Evolutionary conservation across 2,797 vertebrate species (phyloP).

Genomic region (Austrolebias charrua): DNA sequence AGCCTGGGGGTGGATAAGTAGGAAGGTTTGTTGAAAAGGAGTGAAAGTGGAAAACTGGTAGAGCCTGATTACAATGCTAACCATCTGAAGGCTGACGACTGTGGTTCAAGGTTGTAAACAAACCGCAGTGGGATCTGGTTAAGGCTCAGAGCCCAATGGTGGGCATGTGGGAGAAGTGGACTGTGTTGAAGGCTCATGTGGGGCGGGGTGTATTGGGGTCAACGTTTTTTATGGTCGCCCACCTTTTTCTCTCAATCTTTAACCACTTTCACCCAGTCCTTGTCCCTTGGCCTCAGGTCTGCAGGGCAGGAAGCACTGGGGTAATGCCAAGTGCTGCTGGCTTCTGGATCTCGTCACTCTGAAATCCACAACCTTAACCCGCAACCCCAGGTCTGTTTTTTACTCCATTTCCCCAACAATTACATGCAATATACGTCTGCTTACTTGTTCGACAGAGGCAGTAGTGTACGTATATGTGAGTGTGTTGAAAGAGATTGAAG

Average conservation of each 20-base stretch:
- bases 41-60: conserved; percentile 48
- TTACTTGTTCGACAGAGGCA: conserved; percentile 53
- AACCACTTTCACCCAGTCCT: conserved; percentile 14
- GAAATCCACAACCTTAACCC: conserved; percentile 72
- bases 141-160: conserved; percentile 46
- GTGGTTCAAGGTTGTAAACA: conserved; percentile 79
- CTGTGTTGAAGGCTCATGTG: conserved; percentile 45
- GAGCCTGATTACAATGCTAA: conserved; percentile 55
- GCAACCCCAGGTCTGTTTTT: conserved; percentile 71
- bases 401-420: conserved; percentile 72
- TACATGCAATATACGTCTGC: conserved; percentile 72
- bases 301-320: conserved; percentile 68
- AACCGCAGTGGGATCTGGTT: conserved; percentile 73
- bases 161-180: conserved; percentile 61
- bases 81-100: conserved; percentile 66
- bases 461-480: conserved; percentile 32
- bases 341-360: conserved; percentile 80
- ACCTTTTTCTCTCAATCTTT: conserved; percentile 44
- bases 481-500: conserved; percentile 47
- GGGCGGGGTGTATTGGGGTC: conserved; percentile 52
- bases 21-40: conserved; percentile 47
- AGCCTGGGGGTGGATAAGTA: conserved; percentile 47
- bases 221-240: conserved; percentile 46
- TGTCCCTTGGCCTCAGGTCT: conserved; percentile 39
- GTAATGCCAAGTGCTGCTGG: conserved; percentile 63